Conservation (phyloP, 2,888 invertebrate genomes). For the Erynnis tages region DNA sequence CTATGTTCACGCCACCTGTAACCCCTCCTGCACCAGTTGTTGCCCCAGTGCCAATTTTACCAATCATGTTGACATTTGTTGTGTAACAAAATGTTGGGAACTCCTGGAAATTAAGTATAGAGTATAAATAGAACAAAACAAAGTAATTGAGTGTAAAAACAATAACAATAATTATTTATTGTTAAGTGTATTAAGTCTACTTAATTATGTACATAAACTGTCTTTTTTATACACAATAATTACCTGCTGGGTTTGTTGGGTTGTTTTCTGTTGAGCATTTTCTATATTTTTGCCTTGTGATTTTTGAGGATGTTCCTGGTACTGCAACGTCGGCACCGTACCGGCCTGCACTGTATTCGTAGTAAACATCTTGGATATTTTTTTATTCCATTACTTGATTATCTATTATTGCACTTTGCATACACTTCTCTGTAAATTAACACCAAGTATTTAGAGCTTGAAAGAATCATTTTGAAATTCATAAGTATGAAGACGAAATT, state of each 20-base stretch:
- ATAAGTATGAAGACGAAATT: slow-evolving; percentile 31
- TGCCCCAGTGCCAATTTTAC: slow-evolving; percentile 78
- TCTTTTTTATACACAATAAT: neutral
- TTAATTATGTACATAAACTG: too few relatives aligned
- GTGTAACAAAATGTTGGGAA: slow-evolving; percentile 88
- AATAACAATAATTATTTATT: too few relatives aligned
- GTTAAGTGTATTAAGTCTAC: too few relatives aligned
- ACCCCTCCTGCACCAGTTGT: slow-evolving; percentile 65
- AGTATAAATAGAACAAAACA: neutral
- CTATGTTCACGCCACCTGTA: slow-evolving; percentile 84
- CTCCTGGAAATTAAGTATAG: slow-evolving; percentile 62
- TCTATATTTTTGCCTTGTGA: slow-evolving; percentile 83
- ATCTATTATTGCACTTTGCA: slow-evolving; percentile 21
- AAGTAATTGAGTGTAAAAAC: too few relatives aligned
- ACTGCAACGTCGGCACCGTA: slow-evolving; percentile 84
- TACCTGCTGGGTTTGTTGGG: slow-evolving; percentile 67
- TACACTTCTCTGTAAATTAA: slow-evolving; percentile 6
- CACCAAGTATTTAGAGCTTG: neutral
- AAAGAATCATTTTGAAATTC: slow-evolving; percentile 1
- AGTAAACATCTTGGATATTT: slow-evolving; percentile 76
- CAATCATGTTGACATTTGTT: slow-evolving; percentile 85
- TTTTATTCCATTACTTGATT: slow-evolving; percentile 29
- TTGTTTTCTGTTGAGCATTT: slow-evolving; percentile 82
- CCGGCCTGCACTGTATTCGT: slow-evolving; percentile 83
- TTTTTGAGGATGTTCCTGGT: slow-evolving; percentile 85